Evolutionary conservation across 1,140 invertebrate species (phyloP).

Genomic region (Drosophila ironensis): DNA sequence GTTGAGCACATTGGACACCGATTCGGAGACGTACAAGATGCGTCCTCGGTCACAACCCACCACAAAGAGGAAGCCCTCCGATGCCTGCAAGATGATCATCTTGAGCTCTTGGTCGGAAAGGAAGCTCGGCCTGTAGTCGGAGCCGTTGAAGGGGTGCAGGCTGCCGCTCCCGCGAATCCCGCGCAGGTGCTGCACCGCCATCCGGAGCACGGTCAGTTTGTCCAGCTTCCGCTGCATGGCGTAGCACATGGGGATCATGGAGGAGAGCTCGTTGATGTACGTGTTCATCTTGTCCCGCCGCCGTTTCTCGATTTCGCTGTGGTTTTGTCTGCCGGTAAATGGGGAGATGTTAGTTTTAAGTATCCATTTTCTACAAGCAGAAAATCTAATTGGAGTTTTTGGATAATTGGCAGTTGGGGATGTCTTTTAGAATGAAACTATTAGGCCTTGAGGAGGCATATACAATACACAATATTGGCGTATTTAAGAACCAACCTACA

Average conservation of each 20-base stretch:
- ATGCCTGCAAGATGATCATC: slow-evolving; percentile 89
- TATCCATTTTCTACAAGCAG: not conserved
- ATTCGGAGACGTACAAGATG: slow-evolving; percentile 95
- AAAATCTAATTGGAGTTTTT: not conserved
- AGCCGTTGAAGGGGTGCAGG: slow-evolving; percentile 90
- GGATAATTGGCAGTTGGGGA: too few species aligned
- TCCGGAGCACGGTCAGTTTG: slow-evolving; percentile 95
- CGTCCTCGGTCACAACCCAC: slow-evolving; percentile 95
- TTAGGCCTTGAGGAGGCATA: too few species aligned
- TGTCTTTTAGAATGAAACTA: too few species aligned
- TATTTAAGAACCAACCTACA: too few species aligned
- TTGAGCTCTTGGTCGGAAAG: slow-evolving; percentile 95
- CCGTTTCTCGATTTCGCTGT: slow-evolving; percentile 97
- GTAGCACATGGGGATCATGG: slow-evolving; percentile 96
- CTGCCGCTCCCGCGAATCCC: slow-evolving; percentile 87
- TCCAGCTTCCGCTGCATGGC: slow-evolving; percentile 96
- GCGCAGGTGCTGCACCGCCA: slow-evolving; percentile 97
- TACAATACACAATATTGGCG: too few species aligned
- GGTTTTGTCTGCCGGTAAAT: slow-evolving; percentile 88
- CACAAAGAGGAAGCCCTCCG: slow-evolving; percentile 96
- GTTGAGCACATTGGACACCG: slow-evolving; percentile 92
- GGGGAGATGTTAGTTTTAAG: not conserved
- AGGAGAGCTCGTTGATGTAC: slow-evolving; percentile 94
- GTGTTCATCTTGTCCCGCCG: slow-evolving; percentile 98
- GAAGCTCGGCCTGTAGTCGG: slow-evolving; percentile 92